Evolutionary conservation across 2,888 invertebrate species (phyloP).

Genomic region (Serrognathus titanus): DNA sequence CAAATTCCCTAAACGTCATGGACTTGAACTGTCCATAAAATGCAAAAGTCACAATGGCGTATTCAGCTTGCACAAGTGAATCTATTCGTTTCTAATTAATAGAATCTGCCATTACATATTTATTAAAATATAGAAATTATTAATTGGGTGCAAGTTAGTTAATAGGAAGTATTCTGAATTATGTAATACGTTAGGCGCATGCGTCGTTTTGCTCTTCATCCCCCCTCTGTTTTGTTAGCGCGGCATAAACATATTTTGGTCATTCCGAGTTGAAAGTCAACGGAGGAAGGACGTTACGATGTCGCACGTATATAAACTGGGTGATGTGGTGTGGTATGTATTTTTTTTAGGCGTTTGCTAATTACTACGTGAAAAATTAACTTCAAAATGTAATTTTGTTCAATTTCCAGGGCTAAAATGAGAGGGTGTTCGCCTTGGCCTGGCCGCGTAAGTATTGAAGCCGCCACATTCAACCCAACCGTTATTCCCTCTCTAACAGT

Average conservation of each 20-base stretch:
- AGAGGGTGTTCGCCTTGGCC: constrained; percentile 97
- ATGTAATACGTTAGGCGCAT: background rate
- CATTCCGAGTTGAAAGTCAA: constrained; percentile 14
- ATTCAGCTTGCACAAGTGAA: too few species aligned
- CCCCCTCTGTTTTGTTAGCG: constrained; percentile 10
- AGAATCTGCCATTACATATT: too few species aligned
- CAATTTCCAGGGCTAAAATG: constrained; percentile 87
- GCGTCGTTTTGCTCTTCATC: background rate
- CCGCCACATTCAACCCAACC: constrained; percentile 45
- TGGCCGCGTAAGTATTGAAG: constrained; percentile 77
- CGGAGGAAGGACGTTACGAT: constrained; percentile 37
- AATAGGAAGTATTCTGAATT: too few species aligned
- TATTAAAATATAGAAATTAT: too few species aligned
- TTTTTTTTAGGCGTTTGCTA: constrained; percentile 13
- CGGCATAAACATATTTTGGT: constrained; percentile 19
- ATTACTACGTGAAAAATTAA: constrained; percentile 5
- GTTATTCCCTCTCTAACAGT: constrained; percentile 42
- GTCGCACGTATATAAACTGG: constrained; percentile 60
- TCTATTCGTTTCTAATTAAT: too few species aligned
- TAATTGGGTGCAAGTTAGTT: too few species aligned
- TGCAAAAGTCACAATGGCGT: too few species aligned
- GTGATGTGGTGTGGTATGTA: constrained; percentile 68
- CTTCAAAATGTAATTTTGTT: constrained; percentile 5
- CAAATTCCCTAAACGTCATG: too few species aligned
- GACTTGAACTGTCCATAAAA: too few species aligned